A percentile compares a stretch with the other conserved stretches of the same genome.
Evolutionary conservation across 2,888 invertebrate genomes (phyloP).

Genomic region (Agrotis exclamationis): DNA sequence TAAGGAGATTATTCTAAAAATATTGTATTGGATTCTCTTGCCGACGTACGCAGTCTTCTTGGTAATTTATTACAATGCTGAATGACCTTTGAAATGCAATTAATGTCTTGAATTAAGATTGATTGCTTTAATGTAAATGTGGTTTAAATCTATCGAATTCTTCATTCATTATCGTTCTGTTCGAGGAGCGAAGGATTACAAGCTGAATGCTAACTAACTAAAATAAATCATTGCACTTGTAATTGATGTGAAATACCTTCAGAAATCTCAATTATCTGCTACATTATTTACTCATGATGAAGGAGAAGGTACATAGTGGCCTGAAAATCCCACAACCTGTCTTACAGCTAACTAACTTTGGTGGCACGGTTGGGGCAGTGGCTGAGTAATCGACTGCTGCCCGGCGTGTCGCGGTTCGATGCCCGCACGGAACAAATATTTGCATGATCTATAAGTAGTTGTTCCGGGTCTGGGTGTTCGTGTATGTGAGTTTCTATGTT

Average conservation of each 20-base stretch:
- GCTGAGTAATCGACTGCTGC: too few species aligned
- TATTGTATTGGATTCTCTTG: conserved; percentile 32
- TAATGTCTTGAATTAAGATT: conserved; percentile 53
- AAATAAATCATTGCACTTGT: conserved; percentile 35
- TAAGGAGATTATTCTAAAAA: conserved; percentile 48
- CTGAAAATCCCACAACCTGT: too few species aligned
- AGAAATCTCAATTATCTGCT: background rate
- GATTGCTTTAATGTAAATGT: conserved; percentile 44
- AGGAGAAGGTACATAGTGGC: too few species aligned
- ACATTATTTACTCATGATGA: background rate
- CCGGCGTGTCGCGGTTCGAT: too few species aligned
- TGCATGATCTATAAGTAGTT: too few species aligned
- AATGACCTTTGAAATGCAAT: conserved; percentile 45
- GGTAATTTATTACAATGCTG: conserved; percentile 39
- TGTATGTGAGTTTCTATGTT: too few species aligned
- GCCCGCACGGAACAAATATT: too few species aligned
- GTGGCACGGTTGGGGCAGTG: too few species aligned
- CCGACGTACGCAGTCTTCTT: conserved; percentile 21
- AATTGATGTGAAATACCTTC: conserved; percentile 20
- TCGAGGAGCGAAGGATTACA: conserved; percentile 42
- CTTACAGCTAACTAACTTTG: too few species aligned
- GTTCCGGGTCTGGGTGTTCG: too few species aligned
- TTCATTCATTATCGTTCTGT: conserved; percentile 44
- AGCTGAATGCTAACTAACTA: conserved; percentile 40
- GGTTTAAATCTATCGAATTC: conserved; percentile 41